Evolutionary conservation across 2,797 vertebrate species (phyloP), one percentile per base, ranked within the genome.

Genomic region (Artibeus lituratus): DNA sequence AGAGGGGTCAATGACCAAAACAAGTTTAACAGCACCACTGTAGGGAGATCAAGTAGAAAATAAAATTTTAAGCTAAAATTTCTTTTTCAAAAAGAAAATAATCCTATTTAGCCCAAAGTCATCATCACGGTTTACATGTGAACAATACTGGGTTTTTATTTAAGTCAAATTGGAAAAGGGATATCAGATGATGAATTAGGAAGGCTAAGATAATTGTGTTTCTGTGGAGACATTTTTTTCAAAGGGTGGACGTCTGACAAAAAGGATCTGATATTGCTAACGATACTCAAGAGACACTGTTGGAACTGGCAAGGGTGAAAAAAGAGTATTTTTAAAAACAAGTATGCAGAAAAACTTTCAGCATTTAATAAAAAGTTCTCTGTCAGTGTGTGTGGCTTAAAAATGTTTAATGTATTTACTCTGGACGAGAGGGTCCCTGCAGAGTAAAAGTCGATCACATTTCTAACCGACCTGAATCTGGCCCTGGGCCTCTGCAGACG

Each of bases 301-400:
- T 53, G 29, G 87, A 32, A 67, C 4, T 44, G 29, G 14, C 76
- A 4, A 95, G 29, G 32, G 44, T 4, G 9, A 47, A 92, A 77
- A 26, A 72, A 76, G 37, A 73, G 14, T 49, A 47, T n/a, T 96
- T 92, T 87, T 57, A 55, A 95, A 96, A 94, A 87, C 3, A 57
- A 78, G 29, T 26, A 59, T 57, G 87, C 55, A 84, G 78, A 76
- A 91, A 91, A 83, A 26, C 5, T 39, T 55, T 55, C 32, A 51
- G 74, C 22, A 76, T 37, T 83, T 78, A 62, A 92, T 53, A 78
- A 70, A 94, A 49, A 76, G 18, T 90, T 84, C 32, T 69, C 39
- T 82, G 22, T 65, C 24, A 3, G 2, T 26, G 1, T 67, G 62
- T n/a, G 42, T 39, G 35, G 24, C 16, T 80, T 77, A 59, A 69